Evolutionary conservation across 2,888 invertebrate genomes (phyloP).

Genomic region (Dynastes tityus): DNA sequence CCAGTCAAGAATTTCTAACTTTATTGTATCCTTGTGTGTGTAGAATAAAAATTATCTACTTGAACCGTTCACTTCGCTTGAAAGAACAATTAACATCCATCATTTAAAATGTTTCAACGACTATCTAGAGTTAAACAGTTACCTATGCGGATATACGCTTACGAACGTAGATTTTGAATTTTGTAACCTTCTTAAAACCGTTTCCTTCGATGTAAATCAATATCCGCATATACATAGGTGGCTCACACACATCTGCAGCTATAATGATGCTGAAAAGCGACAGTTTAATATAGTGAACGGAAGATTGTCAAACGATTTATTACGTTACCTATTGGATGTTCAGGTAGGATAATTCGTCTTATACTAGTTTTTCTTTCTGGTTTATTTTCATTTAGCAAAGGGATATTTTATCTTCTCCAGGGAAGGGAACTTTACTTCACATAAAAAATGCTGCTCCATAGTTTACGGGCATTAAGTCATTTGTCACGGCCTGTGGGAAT

Average conservation of each 20-base stretch:
- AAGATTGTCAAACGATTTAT: slow-evolving; percentile 31
- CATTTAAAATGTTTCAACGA: slow-evolving; percentile 63
- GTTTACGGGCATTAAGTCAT: slow-evolving; percentile 61
- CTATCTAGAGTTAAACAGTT: slow-evolving; percentile 74
- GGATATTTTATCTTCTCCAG: slow-evolving; percentile 14
- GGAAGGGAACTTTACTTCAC: slow-evolving; percentile 45
- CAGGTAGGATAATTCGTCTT: slow-evolving; percentile 62
- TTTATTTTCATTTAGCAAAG: slow-evolving; percentile 53
- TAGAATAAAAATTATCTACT: slow-evolving; percentile 43
- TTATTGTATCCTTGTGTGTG: slow-evolving; percentile 31
- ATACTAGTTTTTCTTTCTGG: slow-evolving; percentile 53
- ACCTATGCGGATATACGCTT: slow-evolving; percentile 74
- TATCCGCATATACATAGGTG: slow-evolving; percentile 74
- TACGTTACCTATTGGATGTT: slow-evolving; percentile 57
- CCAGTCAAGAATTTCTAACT: slow-evolving; percentile 16
- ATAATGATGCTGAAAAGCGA: slow-evolving; percentile 64
- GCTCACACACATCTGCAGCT: slow-evolving; percentile 77
- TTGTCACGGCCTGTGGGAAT: slow-evolving; percentile 66
- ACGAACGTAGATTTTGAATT: slow-evolving; percentile 72
- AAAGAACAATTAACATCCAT: slow-evolving; percentile 17
- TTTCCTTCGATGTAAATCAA: slow-evolving; percentile 66
- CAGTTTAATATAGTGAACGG: slow-evolving; percentile 19
- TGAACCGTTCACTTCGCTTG: slow-evolving; percentile 32
- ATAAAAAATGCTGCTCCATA: slow-evolving; percentile 55
- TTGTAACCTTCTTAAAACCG: slow-evolving; percentile 63